Evolutionary conservation across 2,888 invertebrate genomes (phyloP), one percentile per base, ranked within the genome.

Genomic region (Apodemia hepburni): DNA sequence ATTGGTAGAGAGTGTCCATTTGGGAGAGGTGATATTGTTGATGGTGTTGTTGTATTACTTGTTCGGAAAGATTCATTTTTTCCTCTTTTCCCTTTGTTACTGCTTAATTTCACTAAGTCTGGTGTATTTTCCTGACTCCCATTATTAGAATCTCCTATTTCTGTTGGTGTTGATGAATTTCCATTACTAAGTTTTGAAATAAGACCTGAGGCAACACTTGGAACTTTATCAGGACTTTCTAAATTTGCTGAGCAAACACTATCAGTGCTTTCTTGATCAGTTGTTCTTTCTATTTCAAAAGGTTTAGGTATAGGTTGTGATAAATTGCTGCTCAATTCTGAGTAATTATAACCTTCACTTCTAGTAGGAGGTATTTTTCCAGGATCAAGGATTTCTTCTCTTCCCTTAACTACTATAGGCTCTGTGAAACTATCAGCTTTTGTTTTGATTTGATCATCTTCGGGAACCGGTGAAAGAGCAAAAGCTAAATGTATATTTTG

Each of bases 151-250:
- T 73, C 72, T 0, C 75, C 57, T 45, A 45, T 45, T 67, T 91
- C 89, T 0, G 87, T 81, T 6, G 91, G 91, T 0, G 91, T 91
- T 12, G 91, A 92, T 0, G 91, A 90, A 65, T 86, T 82, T 0
- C 91, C 91, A 62, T 92, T 92, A 0, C 89, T 89, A n/a, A 92
- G 71, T 75, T 91, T 90, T 0, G 88, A 82, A 27, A 92, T 90
- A 62, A 92, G 65, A 69, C 89, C 90, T 0, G 88, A 85, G 47
- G 88, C 73, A 1, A 86, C 82, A 64, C 70, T 85, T 1, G 86
- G 85, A 15, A 79, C 69, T 59, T 78, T 75, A 27, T 86, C 89
- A 3, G 87, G 89, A 68, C 88, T 90, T 7, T 87, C 87, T 60
- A 89, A 69, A 54, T 69, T 77, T 8, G 84, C 69, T 1, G 89